Conservation (phyloP, 2,113 vertebrate species). For the Agelaius phoeniceus region DNA sequence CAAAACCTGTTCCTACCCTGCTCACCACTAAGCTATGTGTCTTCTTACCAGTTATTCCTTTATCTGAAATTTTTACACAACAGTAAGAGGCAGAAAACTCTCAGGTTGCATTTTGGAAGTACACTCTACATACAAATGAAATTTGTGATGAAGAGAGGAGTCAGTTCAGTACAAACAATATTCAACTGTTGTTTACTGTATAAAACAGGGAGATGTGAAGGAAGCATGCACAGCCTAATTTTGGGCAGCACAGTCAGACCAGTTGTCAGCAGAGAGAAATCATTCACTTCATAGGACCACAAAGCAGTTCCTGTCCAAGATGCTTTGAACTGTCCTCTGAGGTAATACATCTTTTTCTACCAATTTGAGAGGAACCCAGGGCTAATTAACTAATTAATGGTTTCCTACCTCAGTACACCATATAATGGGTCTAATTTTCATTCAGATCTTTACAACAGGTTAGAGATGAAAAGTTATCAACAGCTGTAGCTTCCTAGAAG, state of each 20-base stretch:
- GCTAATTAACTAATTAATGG: background rate
- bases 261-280: background rate
- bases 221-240: background rate
- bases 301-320: background rate
- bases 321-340: background rate
- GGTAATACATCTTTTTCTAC: background rate
- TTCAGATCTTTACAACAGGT: background rate
- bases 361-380: background rate
- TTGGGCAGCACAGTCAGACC: background rate
- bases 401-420: background rate
- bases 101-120: background rate
- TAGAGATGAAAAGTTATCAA: background rate
- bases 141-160: background rate
- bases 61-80: background rate
- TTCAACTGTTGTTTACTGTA: background rate
- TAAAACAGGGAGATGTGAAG: background rate
- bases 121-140: background rate
- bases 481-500: background rate
- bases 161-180: background rate
- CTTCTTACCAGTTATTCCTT: background rate
- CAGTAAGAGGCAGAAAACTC: background rate
- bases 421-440: background rate
- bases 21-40: background rate
- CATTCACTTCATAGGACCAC: background rate
- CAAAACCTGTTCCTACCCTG: background rate